Evolutionary conservation across 2,113 vertebrate species (phyloP).

Genomic region (Chaetodon trifascialis): DNA sequence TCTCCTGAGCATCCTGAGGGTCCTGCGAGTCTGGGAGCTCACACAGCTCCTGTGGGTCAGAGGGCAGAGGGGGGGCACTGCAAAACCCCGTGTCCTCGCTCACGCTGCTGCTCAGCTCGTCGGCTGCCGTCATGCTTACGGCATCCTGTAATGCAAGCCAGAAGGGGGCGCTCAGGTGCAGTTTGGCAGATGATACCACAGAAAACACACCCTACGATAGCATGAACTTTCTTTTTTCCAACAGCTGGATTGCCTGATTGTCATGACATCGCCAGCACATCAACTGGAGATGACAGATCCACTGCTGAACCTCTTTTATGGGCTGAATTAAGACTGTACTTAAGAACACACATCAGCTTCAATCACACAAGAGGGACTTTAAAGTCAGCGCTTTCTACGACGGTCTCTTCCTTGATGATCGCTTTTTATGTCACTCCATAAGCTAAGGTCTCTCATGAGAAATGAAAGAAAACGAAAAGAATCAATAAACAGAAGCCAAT

Average conservation of each 20-base stretch:
- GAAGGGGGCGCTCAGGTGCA: conserved; percentile 44
- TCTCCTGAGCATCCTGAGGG: conserved; percentile 79
- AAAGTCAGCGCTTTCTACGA: conserved; percentile 9
- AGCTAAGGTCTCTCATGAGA: conserved; percentile 39
- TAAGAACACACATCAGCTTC: conserved; percentile 34
- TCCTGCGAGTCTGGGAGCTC: conserved; percentile 86
- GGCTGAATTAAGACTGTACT: conserved; percentile 27
- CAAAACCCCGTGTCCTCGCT: conserved; percentile 92
- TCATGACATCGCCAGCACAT: not conserved
- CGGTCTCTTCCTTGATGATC: conserved; percentile 3
- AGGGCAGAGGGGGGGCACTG: conserved; percentile 88
- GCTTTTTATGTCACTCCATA: conserved; percentile 7
- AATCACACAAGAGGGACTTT: conserved; percentile 37
- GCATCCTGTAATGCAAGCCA: conserved; percentile 82
- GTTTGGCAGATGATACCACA: not conserved
- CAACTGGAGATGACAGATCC: not conserved
- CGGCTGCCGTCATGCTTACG: conserved; percentile 86
- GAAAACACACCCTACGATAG: not conserved
- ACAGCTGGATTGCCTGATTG: not conserved
- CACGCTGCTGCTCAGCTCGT: conserved; percentile 91
- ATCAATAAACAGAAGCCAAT: conserved; percentile 68
- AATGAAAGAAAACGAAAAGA: conserved; percentile 29
- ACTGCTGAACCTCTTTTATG: not conserved
- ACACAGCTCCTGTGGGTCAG: conserved; percentile 87
- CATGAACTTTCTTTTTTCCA: not conserved